Percentiles rank a stretch among this genome's conserved stretches.
phyloP scores from a whole-genome alignment of 2,888 invertebrate species.

The Megalurothrips usitatus region DNA sequence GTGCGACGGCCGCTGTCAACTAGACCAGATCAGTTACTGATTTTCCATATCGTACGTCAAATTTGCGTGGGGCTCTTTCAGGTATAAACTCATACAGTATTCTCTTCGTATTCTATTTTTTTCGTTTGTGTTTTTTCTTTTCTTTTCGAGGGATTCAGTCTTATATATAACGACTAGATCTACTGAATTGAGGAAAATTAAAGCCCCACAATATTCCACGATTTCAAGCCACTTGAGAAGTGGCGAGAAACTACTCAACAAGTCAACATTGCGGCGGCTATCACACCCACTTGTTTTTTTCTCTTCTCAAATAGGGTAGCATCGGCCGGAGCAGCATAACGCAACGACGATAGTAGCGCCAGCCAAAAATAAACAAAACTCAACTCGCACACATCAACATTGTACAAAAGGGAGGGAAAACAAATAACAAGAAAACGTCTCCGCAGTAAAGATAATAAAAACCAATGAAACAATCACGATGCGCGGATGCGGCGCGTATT shows the following conservation, averaged over 20 bases:
- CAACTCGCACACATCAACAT: background rate
- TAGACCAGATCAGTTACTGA: background rate
- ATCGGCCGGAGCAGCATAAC: background rate
- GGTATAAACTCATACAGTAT: background rate
- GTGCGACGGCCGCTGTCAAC: slow-evolving; percentile 9
- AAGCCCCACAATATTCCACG: background rate
- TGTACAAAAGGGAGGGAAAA: background rate
- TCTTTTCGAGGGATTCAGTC: slow-evolving; percentile 13
- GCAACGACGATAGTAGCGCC: background rate
- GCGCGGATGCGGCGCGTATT: too few relatives aligned
- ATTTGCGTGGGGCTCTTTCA: background rate
- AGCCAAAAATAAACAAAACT: background rate
- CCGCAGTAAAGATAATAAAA: background rate
- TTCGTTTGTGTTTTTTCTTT: background rate
- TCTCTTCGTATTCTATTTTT: background rate
- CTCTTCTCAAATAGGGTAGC: background rate
- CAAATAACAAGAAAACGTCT: background rate
- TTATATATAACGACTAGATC: slow-evolving; percentile 20
- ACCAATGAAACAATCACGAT: too few relatives aligned
- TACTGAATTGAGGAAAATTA: slow-evolving; percentile 4
- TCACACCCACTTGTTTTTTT: background rate
- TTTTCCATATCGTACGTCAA: background rate
- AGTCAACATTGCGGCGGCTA: slow-evolving; percentile 2
- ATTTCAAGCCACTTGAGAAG: background rate
- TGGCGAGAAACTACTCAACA: background rate